Evolutionary conservation across 2,797 vertebrate species (phyloP), one percentile per base, ranked within the genome.

Genomic region (Kryptopterus vitreolus): DNA sequence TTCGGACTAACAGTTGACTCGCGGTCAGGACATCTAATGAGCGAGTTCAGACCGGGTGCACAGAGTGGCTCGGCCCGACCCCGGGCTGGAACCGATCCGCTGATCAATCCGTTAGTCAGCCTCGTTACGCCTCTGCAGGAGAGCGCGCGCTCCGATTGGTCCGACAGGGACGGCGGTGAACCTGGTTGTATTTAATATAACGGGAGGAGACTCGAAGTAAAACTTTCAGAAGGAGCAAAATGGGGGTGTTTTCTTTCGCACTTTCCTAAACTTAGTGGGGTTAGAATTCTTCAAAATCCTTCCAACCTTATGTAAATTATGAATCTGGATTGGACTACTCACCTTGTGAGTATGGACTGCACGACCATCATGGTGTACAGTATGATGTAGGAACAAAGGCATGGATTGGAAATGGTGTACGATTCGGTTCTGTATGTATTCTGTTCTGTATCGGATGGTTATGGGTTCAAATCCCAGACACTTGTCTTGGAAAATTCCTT

Each of bases 21-120:
- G 72, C 74, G 63, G 79, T 80, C 59, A 81, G 74, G n/a, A 71
- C 46, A 52, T 48, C 48, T 83, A 75, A 65, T 83, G 72, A 81
- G 74, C 22, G 31, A 69, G 43, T 43, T 35, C 57, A 78, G 72
- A 46, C 38, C 53, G 38, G 3, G 48, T 43, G 74, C 76, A 77
- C 68, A 68, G 57, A 77, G 43, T 59, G 62, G 38, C 35, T 52
- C 52, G 79, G 62, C 29, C 76, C 61, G 4, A 55, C 24, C 76
- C 55, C 26, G 59, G 75, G 74, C 55, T 82, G 46, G 76, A 61
- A 83, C 78, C 15, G 50, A 71, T 76, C 63, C 16, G 55, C 71
- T 85, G 78, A 84, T 84, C 82, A 79, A 72, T 55, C 76, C 72
- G 72, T 79, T 84, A 76, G 71, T 59, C 52, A 76, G 31, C n/a